Conservation (phyloP, 2,888 invertebrate species). For the Oscheius onirici region DNA sequence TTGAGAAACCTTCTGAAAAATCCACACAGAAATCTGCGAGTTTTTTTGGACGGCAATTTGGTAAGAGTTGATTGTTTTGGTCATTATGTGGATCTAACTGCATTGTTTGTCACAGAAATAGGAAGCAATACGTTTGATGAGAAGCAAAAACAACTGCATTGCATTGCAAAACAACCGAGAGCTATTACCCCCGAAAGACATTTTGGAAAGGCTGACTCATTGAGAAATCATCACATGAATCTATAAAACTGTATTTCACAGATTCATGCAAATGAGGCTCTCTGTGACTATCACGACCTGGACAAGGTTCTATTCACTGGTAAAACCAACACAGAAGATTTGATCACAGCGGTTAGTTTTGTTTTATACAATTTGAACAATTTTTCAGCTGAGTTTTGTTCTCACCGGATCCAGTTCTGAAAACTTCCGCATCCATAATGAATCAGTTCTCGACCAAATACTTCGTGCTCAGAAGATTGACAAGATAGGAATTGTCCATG, state of each 20-base stretch:
- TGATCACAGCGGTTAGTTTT: slow-evolving; percentile 46
- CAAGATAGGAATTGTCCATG: slow-evolving; percentile 71
- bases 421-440: slow-evolving; percentile 73
- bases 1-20: slow-evolving; percentile 49
- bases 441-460: slow-evolving; percentile 78
- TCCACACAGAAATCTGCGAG: slow-evolving; percentile 67
- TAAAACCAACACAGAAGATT: slow-evolving; percentile 45
- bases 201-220: too few species aligned
- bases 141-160: too few species aligned
- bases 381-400: slow-evolving; percentile 58
- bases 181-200: too few species aligned
- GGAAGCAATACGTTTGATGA: too few species aligned
- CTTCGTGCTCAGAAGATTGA: slow-evolving; percentile 78
- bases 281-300: slow-evolving; percentile 38
- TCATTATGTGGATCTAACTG: too few species aligned
- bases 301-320: slow-evolving; percentile 47
- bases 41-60: slow-evolving; percentile 66
- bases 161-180: too few species aligned
- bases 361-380: slow-evolving; percentile 51
- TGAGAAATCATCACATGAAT: not conserved
- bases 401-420: slow-evolving; percentile 56
- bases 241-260: slow-evolving; percentile 14
- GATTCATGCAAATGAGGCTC: slow-evolving; percentile 50
- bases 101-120: too few species aligned
- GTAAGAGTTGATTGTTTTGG: slow-evolving; percentile 35